Evolutionary conservation across 2,113 vertebrate species (phyloP).

Genomic region (Crotalus helleri): DNA sequence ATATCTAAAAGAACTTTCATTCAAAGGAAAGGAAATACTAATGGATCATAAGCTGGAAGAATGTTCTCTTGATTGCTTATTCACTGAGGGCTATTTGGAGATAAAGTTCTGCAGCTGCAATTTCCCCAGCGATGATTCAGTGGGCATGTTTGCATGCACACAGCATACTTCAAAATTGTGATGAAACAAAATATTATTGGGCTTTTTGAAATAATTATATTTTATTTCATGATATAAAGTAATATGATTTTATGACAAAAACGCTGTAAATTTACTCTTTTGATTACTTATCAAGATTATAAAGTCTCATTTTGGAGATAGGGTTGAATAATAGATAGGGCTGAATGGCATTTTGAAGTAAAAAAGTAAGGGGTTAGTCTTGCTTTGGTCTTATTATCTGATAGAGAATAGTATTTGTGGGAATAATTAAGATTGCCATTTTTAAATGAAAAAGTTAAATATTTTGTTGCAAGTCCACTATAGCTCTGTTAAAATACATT

Average conservation of each 20-base stretch:
- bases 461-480: neutral
- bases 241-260: neutral
- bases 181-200: neutral
- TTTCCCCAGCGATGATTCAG: neutral
- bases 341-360: neutral
- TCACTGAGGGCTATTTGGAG: neutral
- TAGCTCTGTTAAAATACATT: neutral
- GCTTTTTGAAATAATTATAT: neutral
- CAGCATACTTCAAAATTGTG: neutral
- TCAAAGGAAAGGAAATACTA: constrained; percentile 10
- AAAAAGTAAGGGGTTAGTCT: neutral
- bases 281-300: neutral
- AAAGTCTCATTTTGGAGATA: neutral
- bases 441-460: neutral
- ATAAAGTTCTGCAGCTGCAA: neutral
- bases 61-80: neutral
- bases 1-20: neutral
- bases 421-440: neutral
- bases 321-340: neutral
- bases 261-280: neutral
- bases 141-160: no score
- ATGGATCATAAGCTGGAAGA: neutral
- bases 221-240: neutral
- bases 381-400: neutral
- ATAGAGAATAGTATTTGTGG: neutral